Percentiles rank a stretch among this genome's conserved stretches.
phyloP scores from a whole-genome alignment of 2,113 vertebrate genomes.

The Hippocampus comes region DNA sequence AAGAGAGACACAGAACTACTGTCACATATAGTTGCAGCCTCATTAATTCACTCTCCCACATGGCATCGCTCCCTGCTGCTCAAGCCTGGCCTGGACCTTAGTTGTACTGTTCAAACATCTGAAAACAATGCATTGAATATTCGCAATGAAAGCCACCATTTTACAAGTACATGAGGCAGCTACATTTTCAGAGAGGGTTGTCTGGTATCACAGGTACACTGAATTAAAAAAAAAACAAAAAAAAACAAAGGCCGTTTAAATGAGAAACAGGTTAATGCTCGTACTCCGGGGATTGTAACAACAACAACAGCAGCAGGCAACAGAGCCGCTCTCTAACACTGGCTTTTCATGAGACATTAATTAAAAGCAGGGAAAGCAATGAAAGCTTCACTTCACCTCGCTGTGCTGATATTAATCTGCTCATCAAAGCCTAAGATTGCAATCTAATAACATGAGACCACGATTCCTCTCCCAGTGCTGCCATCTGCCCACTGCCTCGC shows the following conservation, averaged over 20 bases:
- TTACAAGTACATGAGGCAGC: not conserved
- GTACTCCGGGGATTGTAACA: conserved; percentile 3
- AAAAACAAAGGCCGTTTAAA: not conserved
- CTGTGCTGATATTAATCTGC: conserved; percentile 20
- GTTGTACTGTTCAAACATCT: conserved; percentile 15
- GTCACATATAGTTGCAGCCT: conserved; percentile 37
- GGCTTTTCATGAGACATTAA: conserved; percentile 26
- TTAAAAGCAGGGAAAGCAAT: conserved; percentile 24
- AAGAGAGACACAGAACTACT: conserved; percentile 42
- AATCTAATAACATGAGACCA: conserved; percentile 21
- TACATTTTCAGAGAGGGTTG: not conserved
- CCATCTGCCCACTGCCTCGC: conserved; percentile 4
- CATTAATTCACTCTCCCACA: conserved; percentile 66
- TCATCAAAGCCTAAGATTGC: conserved; percentile 21
- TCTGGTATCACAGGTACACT: not conserved
- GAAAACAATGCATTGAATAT: conserved; percentile 40
- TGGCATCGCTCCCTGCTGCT: conserved; percentile 43
- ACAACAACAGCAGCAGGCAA: conserved; percentile 1
- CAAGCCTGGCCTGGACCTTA: conserved; percentile 12
- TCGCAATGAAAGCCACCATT: conserved; percentile 2
- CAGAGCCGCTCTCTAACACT: conserved; percentile 7
- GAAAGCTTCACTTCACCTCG: not conserved
- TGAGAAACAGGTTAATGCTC: conserved; percentile 14
- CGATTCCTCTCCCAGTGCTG: conserved; percentile 5
- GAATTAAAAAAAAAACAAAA: conserved; percentile 4